Conservation (phyloP, 2,113 vertebrate genomes). For the Scophthalmus maximus region DNA sequence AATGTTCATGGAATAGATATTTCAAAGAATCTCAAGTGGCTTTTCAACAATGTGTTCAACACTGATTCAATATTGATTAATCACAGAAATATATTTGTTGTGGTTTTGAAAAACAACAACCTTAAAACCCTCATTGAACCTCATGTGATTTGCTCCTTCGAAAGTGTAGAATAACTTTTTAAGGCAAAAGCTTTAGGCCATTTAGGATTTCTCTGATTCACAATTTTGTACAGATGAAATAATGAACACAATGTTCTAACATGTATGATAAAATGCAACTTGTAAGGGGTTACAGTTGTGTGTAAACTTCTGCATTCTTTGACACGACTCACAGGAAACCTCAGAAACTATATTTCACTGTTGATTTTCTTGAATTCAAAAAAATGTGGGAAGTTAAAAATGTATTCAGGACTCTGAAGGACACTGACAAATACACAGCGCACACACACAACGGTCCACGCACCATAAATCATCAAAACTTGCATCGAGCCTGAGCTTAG, state of each 20-base stretch:
- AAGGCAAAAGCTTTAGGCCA: background rate
- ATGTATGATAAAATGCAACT: background rate
- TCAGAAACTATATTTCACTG: background rate
- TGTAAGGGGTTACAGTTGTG: background rate
- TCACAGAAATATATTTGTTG: slow-evolving; percentile 5
- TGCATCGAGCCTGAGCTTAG: slow-evolving; percentile 35
- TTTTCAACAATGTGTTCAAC: slow-evolving; percentile 7
- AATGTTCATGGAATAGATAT: background rate
- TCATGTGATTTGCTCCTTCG: background rate
- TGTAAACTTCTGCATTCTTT: slow-evolving; percentile 4
- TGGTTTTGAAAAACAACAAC: slow-evolving; percentile 5
- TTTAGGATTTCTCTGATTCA: background rate
- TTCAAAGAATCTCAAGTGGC: background rate
- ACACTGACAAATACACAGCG: slow-evolving; percentile 14
- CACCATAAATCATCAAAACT: slow-evolving; percentile 21
- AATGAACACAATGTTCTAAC: background rate
- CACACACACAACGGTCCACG: background rate
- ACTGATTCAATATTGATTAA: slow-evolving; percentile 13
- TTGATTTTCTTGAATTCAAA: background rate
- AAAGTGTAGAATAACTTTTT: background rate
- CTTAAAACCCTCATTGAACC: background rate
- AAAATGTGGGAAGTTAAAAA: background rate
- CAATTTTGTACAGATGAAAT: background rate
- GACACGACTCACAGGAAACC: background rate
- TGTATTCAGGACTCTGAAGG: slow-evolving; percentile 11